Percentiles rank a stretch among this genome's conserved stretches.
Evolutionary conservation across 2,888 invertebrate species (phyloP).

Genomic region (Nipponacmea schrenckii): DNA sequence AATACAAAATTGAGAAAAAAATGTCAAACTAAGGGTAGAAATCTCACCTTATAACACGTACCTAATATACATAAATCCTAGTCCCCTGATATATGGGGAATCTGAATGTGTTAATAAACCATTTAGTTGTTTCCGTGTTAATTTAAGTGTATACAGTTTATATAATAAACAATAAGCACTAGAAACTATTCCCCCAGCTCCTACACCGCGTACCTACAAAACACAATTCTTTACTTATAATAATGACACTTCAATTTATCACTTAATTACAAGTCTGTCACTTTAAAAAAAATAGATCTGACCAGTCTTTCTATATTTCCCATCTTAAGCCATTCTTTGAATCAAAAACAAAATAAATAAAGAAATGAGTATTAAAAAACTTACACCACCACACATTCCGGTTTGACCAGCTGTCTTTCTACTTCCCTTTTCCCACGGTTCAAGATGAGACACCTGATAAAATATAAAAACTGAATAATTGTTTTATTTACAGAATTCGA

Average conservation of each 20-base stretch:
- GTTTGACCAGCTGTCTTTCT: constrained; percentile 97
- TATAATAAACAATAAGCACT: constrained; percentile 99
- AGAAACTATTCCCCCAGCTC: constrained; percentile 99
- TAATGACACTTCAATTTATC: background rate
- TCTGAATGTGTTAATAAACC: constrained; percentile 94
- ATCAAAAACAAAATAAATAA: background rate
- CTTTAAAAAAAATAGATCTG: background rate
- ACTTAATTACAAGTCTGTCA: background rate
- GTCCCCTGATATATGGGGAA: constrained; percentile 95
- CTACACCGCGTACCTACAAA: constrained; percentile 91
- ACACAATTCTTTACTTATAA: constrained; percentile 10
- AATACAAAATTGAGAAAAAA: no score
- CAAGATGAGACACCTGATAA: constrained; percentile 83
- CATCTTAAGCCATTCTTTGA: background rate
- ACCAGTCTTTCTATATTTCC: background rate
- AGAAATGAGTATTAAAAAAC: constrained; percentile 66
- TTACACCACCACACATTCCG: constrained; percentile 99
- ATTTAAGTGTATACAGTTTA: constrained; percentile 93
- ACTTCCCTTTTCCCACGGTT: constrained; percentile 99
- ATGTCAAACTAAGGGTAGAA: background rate
- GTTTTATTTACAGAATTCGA: background rate
- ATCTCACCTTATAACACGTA: constrained; percentile 58
- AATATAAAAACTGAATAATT: constrained; percentile 5
- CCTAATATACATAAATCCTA: constrained; percentile 86
- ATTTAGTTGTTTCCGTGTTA: constrained; percentile 97